These are phyloP conservation scores for Meandrina meandrites DNA, from an alignment of 92 coral and sea anemone species.

Conservation along the genomic window DNA sequence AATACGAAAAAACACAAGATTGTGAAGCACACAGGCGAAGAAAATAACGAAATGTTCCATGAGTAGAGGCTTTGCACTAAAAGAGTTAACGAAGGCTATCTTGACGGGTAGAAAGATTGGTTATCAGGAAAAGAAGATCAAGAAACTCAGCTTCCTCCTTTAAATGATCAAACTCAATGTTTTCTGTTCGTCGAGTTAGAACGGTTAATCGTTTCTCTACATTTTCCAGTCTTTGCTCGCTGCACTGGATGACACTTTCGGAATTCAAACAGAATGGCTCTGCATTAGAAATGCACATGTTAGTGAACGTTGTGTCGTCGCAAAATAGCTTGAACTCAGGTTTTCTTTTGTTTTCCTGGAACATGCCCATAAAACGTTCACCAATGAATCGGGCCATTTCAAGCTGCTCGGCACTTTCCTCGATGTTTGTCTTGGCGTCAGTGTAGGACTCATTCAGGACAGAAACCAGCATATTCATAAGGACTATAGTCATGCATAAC, in stretches of 20 bases:
- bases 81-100: too few relatives aligned
- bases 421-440: constrained; percentile 33
- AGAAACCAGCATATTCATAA: constrained; percentile 48
- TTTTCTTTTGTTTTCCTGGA: not conserved
- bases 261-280: constrained; percentile 39
- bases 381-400: constrained; percentile 53
- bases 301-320: constrained; percentile 7
- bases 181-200: constrained; percentile 14
- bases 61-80: too few relatives aligned
- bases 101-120: too few relatives aligned
- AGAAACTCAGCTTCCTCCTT: constrained; percentile 16
- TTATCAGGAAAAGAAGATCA: not conserved
- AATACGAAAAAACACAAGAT: too few relatives aligned
- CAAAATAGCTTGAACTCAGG: constrained; percentile 19
- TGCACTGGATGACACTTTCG: constrained; percentile 6
- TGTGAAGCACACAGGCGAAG: not conserved
- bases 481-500: constrained; percentile 30
- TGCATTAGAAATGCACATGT: constrained; percentile 35
- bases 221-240: constrained; percentile 12
- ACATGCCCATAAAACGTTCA: constrained; percentile 13
- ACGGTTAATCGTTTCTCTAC: constrained; percentile 3
- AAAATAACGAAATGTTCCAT: too few relatives aligned
- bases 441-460: constrained; percentile 50
- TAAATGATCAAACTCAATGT: not conserved
- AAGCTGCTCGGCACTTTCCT: constrained; percentile 37